Evolutionary conservation across 2,888 invertebrate species (phyloP), one percentile per base, ranked within the genome.

Genomic region (Trichopria drosophilae): DNA sequence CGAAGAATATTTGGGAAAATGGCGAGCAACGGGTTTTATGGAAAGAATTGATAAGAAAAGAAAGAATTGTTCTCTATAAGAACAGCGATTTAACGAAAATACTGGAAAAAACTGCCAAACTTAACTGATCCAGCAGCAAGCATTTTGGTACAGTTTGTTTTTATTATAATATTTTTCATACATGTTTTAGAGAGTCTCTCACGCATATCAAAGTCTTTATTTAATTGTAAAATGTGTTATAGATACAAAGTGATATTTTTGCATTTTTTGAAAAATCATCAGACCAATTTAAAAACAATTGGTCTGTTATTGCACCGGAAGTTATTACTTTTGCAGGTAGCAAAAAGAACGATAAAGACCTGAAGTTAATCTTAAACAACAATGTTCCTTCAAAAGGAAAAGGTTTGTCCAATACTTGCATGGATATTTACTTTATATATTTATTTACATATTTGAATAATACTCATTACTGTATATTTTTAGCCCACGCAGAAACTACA

Each of bases 1-100:
- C 24, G 53, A 50, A 1, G 23, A 40, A 7, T 54, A 47, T 24
- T 39, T 40, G 34, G 31, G 23, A 39, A 46, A 46, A 29, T 51
- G 47, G 51, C 32, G 12, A 4, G 19, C 13, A 9, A 47, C 41
- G 19, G 49, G 37, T 15, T 13, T 26, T 9, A 2, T 13, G 9
- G 41, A 53, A 22, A 49, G 41, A 41, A 31, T 39, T 13, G 24
- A 15, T 31, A n/a, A n/a, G n/a, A n/a, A n/a, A n/a, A n/a, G n/a
- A n/a, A n/a, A n/a, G n/a, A n/a, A n/a, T n/a, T n/a, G n/a, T n/a
- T n/a, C 45, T 44, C 23, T 53, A 34, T 10, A 29, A 28, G 29
- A 32, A 41, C 22, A 36, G 24, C 13, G 39, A 41, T 20, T 3
- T 36, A 5, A 22, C 28, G 19, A 28, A 4, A 35, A 49, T 49